Conservation (phyloP, 2,113 vertebrate species). For the Dromas ardeola region DNA sequence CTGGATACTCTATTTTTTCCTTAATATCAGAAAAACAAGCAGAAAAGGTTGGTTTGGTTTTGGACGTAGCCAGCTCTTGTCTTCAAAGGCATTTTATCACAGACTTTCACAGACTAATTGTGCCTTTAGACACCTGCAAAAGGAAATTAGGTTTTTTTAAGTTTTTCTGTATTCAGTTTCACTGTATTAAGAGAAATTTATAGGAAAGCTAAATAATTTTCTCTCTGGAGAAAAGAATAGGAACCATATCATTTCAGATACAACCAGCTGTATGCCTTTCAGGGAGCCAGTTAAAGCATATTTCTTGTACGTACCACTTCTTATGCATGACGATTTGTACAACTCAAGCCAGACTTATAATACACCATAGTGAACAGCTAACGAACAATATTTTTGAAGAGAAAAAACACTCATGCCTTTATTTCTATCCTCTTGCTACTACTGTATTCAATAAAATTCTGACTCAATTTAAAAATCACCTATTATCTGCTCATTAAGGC, state of each 20-base stretch:
- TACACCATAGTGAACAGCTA: background rate
- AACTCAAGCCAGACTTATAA: background rate
- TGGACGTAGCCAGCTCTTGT: background rate
- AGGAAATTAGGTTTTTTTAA: background rate
- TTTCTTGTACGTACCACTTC: background rate
- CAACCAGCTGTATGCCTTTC: background rate
- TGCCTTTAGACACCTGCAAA: background rate
- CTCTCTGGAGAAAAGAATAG: background rate
- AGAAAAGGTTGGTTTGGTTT: background rate
- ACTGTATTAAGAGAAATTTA: background rate
- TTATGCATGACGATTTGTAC: background rate
- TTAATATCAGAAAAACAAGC: background rate
- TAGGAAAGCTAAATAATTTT: background rate
- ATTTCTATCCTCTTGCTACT: background rate
- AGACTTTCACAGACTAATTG: background rate
- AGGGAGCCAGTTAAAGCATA: background rate
- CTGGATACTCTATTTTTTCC: background rate
- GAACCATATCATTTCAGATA: background rate
- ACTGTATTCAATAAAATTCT: background rate
- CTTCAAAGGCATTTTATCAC: background rate
- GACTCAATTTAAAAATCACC: background rate
- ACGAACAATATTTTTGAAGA: background rate
- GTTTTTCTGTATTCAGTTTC: background rate
- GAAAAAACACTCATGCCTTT: background rate
- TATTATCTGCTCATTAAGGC: background rate